Percentiles rank a stretch among this genome's conserved stretches.
phyloP scores from a whole-genome alignment of 2,797 vertebrate species.

The Oreortyx pictus region DNA sequence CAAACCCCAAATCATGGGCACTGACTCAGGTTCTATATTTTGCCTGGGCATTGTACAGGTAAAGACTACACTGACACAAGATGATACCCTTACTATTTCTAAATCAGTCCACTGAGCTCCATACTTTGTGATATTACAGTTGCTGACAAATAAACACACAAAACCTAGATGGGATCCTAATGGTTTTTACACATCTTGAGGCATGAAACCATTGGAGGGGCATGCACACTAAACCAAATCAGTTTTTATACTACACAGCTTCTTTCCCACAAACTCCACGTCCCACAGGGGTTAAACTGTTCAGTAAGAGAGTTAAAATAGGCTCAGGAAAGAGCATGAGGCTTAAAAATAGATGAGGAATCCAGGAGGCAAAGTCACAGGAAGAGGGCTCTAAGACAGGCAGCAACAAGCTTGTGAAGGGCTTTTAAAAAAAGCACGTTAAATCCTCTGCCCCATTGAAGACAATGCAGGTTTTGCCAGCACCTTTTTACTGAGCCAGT shows the following conservation, averaged over 20 bases:
- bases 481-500: not conserved
- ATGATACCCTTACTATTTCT: not conserved
- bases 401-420: not conserved
- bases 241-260: not conserved
- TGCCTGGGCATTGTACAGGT: not conserved
- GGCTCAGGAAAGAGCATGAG: not conserved
- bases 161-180: not conserved
- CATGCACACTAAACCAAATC: not conserved
- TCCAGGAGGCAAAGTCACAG: constrained; percentile 52
- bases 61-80: not conserved
- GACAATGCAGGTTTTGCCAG: not conserved
- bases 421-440: not conserved
- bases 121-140: not conserved
- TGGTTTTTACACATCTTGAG: not conserved
- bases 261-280: constrained; percentile 46
- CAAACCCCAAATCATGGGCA: not conserved
- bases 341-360: constrained; percentile 62
- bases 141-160: constrained; percentile 25
- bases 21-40: not conserved
- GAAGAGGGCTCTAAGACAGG: not conserved
- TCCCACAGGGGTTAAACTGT: constrained; percentile 56
- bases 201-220: not conserved
- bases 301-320: constrained; percentile 51
- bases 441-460: not conserved
- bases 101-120: not conserved